These are phyloP conservation scores for Eubasilissa splendida DNA, from an alignment of 2,888 invertebrate genomes.

Conservation along the genomic window DNA sequence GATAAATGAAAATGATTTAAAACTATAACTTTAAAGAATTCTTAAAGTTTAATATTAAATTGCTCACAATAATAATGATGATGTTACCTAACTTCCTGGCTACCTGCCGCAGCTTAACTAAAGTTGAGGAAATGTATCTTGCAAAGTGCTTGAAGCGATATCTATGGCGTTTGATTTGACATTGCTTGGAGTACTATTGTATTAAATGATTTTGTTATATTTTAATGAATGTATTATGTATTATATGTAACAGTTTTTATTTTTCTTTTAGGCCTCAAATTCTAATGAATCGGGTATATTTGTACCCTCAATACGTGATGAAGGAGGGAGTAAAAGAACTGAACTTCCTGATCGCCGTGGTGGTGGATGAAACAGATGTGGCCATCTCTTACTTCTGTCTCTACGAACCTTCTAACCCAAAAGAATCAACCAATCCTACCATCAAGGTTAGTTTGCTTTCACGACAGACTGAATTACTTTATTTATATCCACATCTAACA, in stretches of 20 bases:
- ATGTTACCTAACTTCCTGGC: too few relatives aligned
- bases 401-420: slow-evolving; percentile 61
- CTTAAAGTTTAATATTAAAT: too few relatives aligned
- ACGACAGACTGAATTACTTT: too few relatives aligned
- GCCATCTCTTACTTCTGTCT: slow-evolving; percentile 63
- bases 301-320: slow-evolving; percentile 61
- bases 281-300: slow-evolving; percentile 63
- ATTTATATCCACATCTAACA: background rate
- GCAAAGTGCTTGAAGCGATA: too few relatives aligned
- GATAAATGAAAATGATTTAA: too few relatives aligned
- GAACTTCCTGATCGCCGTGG: slow-evolving; percentile 61
- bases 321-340: slow-evolving; percentile 60
- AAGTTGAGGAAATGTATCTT: too few relatives aligned
- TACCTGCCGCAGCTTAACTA: too few relatives aligned
- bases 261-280: slow-evolving; percentile 65
- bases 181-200: too few relatives aligned
- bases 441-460: slow-evolving; percentile 33
- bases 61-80: too few relatives aligned
- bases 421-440: slow-evolving; percentile 61
- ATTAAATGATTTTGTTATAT: background rate
- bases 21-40: too few relatives aligned
- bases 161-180: too few relatives aligned
- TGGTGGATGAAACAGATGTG: slow-evolving; percentile 65
- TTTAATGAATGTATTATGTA: background rate
- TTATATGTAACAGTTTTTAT: background rate